Evolutionary conservation across 2,797 vertebrate genomes (phyloP).

Genomic region (Cottoperca gobio): DNA sequence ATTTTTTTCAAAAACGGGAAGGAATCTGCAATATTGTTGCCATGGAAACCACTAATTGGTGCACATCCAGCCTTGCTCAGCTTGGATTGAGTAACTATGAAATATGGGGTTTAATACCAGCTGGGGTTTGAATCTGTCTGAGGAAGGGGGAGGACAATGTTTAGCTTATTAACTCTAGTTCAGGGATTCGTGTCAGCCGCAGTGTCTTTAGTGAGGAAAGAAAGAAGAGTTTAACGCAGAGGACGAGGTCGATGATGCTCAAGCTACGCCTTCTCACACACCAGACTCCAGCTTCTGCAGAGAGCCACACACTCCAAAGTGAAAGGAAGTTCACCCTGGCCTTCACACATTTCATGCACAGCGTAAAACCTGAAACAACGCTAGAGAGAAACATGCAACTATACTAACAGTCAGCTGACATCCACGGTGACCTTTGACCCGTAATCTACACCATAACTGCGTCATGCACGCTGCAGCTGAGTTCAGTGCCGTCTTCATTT

Average conservation of each 20-base stretch:
- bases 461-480: not conserved
- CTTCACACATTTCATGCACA: not conserved
- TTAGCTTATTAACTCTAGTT: not conserved
- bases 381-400: not conserved
- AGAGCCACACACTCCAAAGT: no score
- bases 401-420: not conserved
- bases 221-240: not conserved
- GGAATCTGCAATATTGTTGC: slow-evolving; percentile 23
- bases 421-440: not conserved
- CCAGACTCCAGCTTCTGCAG: not conserved
- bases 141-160: not conserved
- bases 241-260: not conserved
- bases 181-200: not conserved
- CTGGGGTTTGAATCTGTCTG: slow-evolving; percentile 26
- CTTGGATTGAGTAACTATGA: slow-evolving; percentile 28
- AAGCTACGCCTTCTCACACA: no score
- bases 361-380: not conserved
- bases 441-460: not conserved
- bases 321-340: no score
- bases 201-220: not conserved
- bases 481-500: not conserved
- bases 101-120: slow-evolving; percentile 39
- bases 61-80: slow-evolving; percentile 14
- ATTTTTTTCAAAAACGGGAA: not conserved
- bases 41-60: slow-evolving; percentile 57